phyloP scores from a whole-genome alignment of 2,797 vertebrate species.

The Nothura maculosa region DNA sequence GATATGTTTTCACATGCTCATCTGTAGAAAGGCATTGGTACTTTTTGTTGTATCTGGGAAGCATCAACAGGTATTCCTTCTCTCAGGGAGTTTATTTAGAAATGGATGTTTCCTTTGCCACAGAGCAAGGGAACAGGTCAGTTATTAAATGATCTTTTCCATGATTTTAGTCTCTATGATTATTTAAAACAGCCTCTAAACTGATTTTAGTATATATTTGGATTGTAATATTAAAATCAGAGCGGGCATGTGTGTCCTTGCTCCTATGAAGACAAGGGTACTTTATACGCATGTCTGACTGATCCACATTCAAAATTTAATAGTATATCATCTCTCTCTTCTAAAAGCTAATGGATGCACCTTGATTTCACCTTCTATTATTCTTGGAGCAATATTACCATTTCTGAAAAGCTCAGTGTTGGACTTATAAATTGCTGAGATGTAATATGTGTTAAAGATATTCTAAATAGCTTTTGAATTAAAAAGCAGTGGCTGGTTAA shows the following conservation, averaged over 20 bases:
- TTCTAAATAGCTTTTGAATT: background rate
- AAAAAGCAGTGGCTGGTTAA: background rate
- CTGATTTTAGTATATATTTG: background rate
- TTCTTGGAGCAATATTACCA: background rate
- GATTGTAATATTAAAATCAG: background rate
- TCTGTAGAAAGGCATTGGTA: background rate
- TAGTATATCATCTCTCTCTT: background rate
- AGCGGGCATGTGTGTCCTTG: background rate
- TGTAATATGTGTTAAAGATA: background rate
- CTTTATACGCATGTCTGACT: background rate
- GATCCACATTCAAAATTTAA: background rate
- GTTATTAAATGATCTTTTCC: background rate
- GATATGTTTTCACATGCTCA: background rate
- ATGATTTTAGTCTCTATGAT: background rate
- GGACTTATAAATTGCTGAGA: background rate
- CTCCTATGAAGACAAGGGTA: background rate
- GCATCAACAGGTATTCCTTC: background rate
- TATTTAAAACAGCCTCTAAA: background rate
- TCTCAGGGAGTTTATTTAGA: background rate
- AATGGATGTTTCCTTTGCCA: background rate
- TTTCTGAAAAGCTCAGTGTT: background rate
- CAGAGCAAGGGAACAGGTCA: background rate
- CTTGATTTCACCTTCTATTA: background rate
- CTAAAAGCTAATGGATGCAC: background rate
- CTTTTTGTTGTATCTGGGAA: background rate